Conservation (phyloP, 1,140 invertebrate genomes). For the Leptinotarsa defecta region DNA sequence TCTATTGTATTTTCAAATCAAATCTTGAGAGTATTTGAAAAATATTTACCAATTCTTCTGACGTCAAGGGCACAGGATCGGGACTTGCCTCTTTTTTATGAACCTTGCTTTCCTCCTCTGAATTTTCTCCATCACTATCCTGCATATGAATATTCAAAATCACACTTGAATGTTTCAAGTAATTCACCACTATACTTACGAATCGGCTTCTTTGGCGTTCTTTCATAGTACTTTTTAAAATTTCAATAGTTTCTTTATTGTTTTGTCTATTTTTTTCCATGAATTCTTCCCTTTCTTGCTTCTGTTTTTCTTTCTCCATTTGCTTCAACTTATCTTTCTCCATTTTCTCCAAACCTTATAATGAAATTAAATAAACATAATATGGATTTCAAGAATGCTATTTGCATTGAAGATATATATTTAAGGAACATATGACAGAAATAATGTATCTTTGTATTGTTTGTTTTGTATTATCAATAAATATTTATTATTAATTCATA, state of each 20-base stretch:
- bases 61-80: conserved; percentile 40
- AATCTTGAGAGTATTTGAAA: not conserved
- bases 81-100: conserved; percentile 34
- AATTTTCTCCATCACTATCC: conserved; percentile 54
- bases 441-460: too few species aligned
- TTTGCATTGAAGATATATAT: too few species aligned
- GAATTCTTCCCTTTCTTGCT: conserved; percentile 67
- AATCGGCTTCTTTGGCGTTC: conserved; percentile 76
- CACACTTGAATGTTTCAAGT: not conserved
- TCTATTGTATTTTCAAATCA: too few species aligned
- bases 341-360: conserved; percentile 88
- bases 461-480: too few species aligned
- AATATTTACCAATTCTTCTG: conserved; percentile 61
- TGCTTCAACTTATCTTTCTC: conserved; percentile 92
- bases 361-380: not conserved
- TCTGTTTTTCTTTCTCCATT: conserved; percentile 76
- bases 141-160: conserved; percentile 29
- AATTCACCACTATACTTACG: conserved; percentile 62
- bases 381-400: too few species aligned
- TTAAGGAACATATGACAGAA: too few species aligned
- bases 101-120: conserved; percentile 41
- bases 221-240: conserved; percentile 57
- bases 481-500: too few species aligned
- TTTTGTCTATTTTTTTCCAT: conserved; percentile 66
- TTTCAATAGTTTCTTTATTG: conserved; percentile 67